A percentile compares a stretch with the other conserved stretches of the same genome.
phyloP scores from a whole-genome alignment of 2,113 vertebrate genomes.

The Speoplatyrhinus poulsoni region DNA sequence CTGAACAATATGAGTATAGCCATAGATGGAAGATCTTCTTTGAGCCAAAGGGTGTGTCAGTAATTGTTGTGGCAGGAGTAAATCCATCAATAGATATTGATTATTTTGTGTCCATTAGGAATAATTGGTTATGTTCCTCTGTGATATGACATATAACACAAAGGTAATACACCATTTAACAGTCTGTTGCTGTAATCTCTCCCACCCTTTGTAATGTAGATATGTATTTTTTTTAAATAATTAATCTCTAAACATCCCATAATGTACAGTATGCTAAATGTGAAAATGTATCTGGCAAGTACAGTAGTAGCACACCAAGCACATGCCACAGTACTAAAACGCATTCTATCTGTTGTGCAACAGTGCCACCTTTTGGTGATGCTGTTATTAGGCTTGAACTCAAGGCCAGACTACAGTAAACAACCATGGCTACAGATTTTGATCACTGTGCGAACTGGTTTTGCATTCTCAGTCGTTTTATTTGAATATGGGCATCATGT shows the following conservation, averaged over 20 bases:
- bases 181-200: constrained; percentile 6
- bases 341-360: constrained; percentile 53
- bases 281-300: not conserved
- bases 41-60: not conserved
- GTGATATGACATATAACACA: constrained; percentile 32
- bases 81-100: constrained; percentile 46
- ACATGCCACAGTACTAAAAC: too few relatives aligned
- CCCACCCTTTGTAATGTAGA: not conserved
- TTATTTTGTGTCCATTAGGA: constrained; percentile 52
- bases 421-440: too few relatives aligned
- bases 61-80: constrained; percentile 45
- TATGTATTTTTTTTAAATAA: not conserved
- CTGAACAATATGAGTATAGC: constrained; percentile 28
- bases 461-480: not conserved
- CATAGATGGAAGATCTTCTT: constrained; percentile 4
- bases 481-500: not conserved
- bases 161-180: constrained; percentile 17
- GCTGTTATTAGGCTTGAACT: not conserved
- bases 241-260: not conserved
- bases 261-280: not conserved
- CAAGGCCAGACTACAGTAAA: too few relatives aligned
- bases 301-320: too few relatives aligned
- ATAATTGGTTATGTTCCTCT: constrained; percentile 55
- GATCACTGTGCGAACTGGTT: not conserved
- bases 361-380: constrained; percentile 76